phyloP scores from a whole-genome alignment of 30 jellyfish, hydroid and myxozoan species.

The Sanderia malayensis region DNA sequence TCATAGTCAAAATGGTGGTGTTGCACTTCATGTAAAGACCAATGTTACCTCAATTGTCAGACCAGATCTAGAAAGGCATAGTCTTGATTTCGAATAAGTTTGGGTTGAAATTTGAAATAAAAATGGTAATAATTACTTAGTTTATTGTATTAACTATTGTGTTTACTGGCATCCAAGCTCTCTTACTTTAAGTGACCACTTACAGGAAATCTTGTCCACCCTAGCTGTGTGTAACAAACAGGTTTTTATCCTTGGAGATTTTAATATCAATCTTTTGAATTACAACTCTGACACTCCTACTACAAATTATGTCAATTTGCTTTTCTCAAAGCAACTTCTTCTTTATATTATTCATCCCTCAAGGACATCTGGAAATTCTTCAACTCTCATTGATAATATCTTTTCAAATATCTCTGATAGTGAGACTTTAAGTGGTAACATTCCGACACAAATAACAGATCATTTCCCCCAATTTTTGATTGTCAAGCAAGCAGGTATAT shows the following conservation, averaged over 20 bases:
- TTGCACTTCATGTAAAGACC: slow-evolving; percentile 50
- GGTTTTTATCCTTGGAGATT: too few species aligned
- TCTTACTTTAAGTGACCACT: slow-evolving; percentile 3
- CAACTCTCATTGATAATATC: slow-evolving; percentile 63
- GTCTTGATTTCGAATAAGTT: slow-evolving; percentile 42
- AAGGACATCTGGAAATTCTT: slow-evolving; percentile 42
- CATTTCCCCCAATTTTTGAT: slow-evolving; percentile 54
- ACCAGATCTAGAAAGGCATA: slow-evolving; percentile 36
- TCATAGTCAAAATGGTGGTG: slow-evolving; percentile 65
- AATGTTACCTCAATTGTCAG: slow-evolving; percentile 35
- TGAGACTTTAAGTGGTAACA: slow-evolving; percentile 45
- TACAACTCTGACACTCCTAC: slow-evolving; percentile 1
- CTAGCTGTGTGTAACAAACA: slow-evolving; percentile 10
- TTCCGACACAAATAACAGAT: slow-evolving; percentile 57
- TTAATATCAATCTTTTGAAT: neutral
- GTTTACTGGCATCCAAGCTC: slow-evolving; percentile 52
- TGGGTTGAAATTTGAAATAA: slow-evolving; percentile 48
- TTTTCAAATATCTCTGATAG: slow-evolving; percentile 38
- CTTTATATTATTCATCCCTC: slow-evolving; percentile 45
- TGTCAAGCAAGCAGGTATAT: slow-evolving; percentile 59
- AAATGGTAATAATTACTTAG: slow-evolving; percentile 31
- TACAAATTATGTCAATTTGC: slow-evolving; percentile 9
- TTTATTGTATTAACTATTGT: too few species aligned
- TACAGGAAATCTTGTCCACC: neutral
- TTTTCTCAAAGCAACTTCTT: slow-evolving; percentile 18